A percentile compares a stretch with the other conserved stretches of the same genome.
These are phyloP conservation scores for Apostichopus californicus DNA, from an alignment of 35 echinoderm and acorn worm species.

Conservation along the genomic window DNA sequence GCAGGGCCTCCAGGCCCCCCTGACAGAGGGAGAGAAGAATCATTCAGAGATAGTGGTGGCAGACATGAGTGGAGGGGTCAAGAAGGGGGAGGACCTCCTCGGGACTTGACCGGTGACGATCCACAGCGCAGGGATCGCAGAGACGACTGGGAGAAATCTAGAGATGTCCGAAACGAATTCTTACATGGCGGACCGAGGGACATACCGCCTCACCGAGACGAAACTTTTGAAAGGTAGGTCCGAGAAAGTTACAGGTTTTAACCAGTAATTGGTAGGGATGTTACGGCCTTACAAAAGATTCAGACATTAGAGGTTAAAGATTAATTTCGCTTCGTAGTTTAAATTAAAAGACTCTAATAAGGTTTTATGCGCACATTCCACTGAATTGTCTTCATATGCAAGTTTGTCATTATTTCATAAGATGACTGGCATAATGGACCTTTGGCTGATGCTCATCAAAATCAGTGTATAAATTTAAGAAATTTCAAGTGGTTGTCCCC, in stretches of 20 bases:
- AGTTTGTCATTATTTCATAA: too few species aligned
- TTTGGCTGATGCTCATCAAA: too few species aligned
- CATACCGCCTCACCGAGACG: conserved; percentile 10
- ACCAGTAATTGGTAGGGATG: too few species aligned
- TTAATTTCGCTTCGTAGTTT: too few species aligned
- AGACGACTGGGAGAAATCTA: conserved; percentile 46
- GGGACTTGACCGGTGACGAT: background rate
- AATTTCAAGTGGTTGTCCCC: too few species aligned
- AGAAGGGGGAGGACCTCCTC: conserved; percentile 8
- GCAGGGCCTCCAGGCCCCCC: conserved; percentile 19
- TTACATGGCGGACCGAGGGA: conserved; percentile 9
- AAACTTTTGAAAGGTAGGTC: background rate
- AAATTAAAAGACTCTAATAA: too few species aligned
- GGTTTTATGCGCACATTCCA: too few species aligned
- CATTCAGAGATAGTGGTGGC: conserved; percentile 19
- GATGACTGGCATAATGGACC: too few species aligned
- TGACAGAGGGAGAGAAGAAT: conserved; percentile 11
- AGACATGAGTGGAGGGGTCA: conserved; percentile 27
- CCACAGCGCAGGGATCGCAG: background rate
- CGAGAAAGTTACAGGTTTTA: background rate
- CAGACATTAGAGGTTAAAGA: too few species aligned
- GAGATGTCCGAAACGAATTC: background rate
- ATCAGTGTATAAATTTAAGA: too few species aligned
- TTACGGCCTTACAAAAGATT: too few species aligned
- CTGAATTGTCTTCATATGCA: too few species aligned